Evolutionary conservation across 2,888 invertebrate species (phyloP).

Genomic region (Cecidostiba fungosa): DNA sequence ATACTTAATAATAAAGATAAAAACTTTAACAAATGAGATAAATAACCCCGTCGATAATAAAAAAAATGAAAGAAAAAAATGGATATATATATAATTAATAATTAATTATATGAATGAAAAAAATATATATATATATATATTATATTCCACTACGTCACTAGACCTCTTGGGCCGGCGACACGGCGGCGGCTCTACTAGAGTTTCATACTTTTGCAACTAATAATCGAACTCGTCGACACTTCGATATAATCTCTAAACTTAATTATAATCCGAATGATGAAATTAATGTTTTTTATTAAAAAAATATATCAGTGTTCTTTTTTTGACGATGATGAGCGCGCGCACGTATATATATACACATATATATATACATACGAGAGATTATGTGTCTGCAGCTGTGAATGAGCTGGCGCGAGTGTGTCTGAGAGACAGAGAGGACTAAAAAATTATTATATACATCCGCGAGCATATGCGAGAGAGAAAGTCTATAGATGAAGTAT

Average conservation of each 20-base stretch:
- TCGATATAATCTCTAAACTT: slow-evolving; percentile 70
- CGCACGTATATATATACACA: not conserved
- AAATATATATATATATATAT: slow-evolving; percentile 55
- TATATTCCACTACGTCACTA: slow-evolving; percentile 75
- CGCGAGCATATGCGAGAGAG: slow-evolving; percentile 16
- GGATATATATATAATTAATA: slow-evolving; percentile 54
- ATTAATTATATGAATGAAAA: slow-evolving; percentile 54
- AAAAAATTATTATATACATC: slow-evolving; percentile 11
- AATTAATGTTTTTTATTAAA: slow-evolving; percentile 66
- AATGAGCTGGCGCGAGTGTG: slow-evolving; percentile 31
- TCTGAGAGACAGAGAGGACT: slow-evolving; percentile 31
- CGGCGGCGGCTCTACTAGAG: slow-evolving; percentile 74
- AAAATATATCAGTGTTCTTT: slow-evolving; percentile 58
- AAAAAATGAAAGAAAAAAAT: slow-evolving; percentile 53
- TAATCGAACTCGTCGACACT: slow-evolving; percentile 76
- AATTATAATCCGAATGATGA: slow-evolving; percentile 66
- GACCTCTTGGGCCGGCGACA: slow-evolving; percentile 70
- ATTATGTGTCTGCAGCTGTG: not conserved
- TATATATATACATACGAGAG: not conserved
- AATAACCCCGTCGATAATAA: slow-evolving; percentile 75
- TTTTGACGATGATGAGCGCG: slow-evolving; percentile 41
- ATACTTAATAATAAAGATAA: slow-evolving; percentile 44
- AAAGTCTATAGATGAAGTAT: slow-evolving; percentile 31
- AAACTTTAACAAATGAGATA: slow-evolving; percentile 64
- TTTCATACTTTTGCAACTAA: slow-evolving; percentile 80